phyloP scores from a whole-genome alignment of 2,888 invertebrate species.

The Drosophila parthenogenetica region DNA sequence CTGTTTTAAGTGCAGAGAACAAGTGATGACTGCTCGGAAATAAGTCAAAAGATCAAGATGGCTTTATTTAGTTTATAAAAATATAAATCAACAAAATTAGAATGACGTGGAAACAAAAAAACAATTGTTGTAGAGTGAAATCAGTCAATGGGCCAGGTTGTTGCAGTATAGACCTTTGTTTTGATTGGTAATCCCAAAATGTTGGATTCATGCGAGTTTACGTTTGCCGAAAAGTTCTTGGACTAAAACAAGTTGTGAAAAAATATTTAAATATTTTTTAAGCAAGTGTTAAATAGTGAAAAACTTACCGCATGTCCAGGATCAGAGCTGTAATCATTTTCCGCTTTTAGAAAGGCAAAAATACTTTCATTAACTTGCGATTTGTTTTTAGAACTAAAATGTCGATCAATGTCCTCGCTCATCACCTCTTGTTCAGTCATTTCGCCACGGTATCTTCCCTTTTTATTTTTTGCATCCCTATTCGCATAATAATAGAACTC shows the following conservation, averaged over 20 bases:
- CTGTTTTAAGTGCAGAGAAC: constrained; percentile 6
- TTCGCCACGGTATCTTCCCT: background rate
- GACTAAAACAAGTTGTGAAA: background rate
- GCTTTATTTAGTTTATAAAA: constrained; percentile 11
- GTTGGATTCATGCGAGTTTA: constrained; percentile 47
- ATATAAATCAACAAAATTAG: background rate
- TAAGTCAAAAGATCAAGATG: constrained; percentile 14
- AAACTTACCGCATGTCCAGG: constrained; percentile 33
- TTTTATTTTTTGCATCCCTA: background rate
- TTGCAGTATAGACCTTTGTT: constrained; percentile 49
- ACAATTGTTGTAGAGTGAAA: background rate
- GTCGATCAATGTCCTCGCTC: constrained; percentile 41
- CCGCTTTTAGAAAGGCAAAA: constrained; percentile 57
- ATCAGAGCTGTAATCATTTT: constrained; percentile 14
- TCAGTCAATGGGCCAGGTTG: constrained; percentile 47
- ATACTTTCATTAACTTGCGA: constrained; percentile 68
- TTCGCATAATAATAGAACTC: background rate
- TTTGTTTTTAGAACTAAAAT: constrained; percentile 53
- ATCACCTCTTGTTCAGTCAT: background rate
- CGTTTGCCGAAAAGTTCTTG: constrained; percentile 46
- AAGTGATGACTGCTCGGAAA: constrained; percentile 3
- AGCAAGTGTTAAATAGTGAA: background rate
- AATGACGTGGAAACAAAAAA: background rate
- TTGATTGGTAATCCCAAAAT: constrained; percentile 60
- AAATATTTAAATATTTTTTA: background rate